Evolutionary conservation across 2,888 invertebrate species (phyloP), one percentile per base, ranked within the genome.

Genomic region (Zaprionus bogoriensis): DNA sequence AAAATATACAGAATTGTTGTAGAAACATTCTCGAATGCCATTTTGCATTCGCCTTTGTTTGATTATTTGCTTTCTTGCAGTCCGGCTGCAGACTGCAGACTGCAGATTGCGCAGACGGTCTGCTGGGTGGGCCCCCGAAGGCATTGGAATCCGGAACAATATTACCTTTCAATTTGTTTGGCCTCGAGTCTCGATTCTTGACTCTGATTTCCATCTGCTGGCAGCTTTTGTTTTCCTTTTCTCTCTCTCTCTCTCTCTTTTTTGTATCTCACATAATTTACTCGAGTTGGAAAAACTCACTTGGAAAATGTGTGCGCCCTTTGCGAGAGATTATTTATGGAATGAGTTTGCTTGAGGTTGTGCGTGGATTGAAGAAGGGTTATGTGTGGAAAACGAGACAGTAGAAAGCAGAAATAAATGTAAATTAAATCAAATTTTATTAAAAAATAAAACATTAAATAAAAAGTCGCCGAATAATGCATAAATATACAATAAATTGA

Each of bases 131-230:
- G 36, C 67, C 4, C 28, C 67, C 17, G 12, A 23, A 48, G 61
- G 70, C 50, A 30, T 20, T 57, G 50, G 55, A 61, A 64, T 66
- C 60, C 74, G 53, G 76, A 73, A 80, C 62, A 69, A 68, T 71
- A 74, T 58, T 61, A 79, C 78, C 82, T 81, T 80, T 84, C 82
- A 80, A 77, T 80, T 80, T 74, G 85, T 47, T 58, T 68, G 47
- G 63, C 74, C 72, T 54, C 59, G 57, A 59, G 76, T 52, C 32
- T 6, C 7, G 32, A 36, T 36, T 36, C 50, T 59, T 52, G 50
- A 61, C 65, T 62, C 58, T 50, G 68, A 72, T 73, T 79, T 73
- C 63, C 68, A 76, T 70, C 67, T 67, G 30, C 25, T 25, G 27
- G 23, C n/a, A 46, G 23, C 39, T 32, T 39, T 39, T 3, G 22